Evolutionary conservation across 2,888 invertebrate genomes (phyloP).

Genomic region (Brenthis daphne): DNA sequence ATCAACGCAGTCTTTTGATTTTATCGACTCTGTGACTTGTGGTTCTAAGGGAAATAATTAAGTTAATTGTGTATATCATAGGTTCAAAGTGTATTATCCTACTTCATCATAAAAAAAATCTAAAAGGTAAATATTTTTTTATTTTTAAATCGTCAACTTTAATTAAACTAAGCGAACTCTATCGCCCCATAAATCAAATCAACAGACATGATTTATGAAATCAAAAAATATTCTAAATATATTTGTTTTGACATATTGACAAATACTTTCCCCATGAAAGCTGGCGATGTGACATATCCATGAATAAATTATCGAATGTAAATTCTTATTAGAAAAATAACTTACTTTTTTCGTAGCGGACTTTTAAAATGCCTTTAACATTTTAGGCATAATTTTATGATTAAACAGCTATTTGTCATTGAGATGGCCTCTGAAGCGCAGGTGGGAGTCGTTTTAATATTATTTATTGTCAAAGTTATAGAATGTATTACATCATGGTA

Average conservation of each 20-base stretch:
- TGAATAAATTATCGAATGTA: slow-evolving; percentile 1
- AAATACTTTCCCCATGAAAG: not conserved
- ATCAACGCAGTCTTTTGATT: too few relatives aligned
- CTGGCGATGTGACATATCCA: slow-evolving; percentile 2
- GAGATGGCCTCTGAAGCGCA: not conserved
- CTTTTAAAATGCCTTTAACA: not conserved
- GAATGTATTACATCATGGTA: not conserved
- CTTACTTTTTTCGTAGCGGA: not conserved
- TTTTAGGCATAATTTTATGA: slow-evolving; percentile 6
- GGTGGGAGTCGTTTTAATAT: not conserved
- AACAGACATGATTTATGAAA: slow-evolving; percentile 8
- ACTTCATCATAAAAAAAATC: too few relatives aligned
- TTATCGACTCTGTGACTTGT: too few relatives aligned
- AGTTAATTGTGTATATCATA: too few relatives aligned
- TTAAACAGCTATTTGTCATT: slow-evolving; percentile 10
- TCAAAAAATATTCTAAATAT: slow-evolving; percentile 8
- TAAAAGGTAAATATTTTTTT: too few relatives aligned
- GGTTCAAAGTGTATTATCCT: too few relatives aligned
- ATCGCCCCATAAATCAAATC: slow-evolving; percentile 2
- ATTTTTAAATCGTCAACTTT: too few relatives aligned
- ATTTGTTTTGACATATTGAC: slow-evolving; percentile 7
- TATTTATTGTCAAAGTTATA: slow-evolving; percentile 1
- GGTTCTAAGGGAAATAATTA: too few relatives aligned
- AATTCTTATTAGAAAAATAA: not conserved
- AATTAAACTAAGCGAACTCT: not conserved